A percentile compares a stretch with the other conserved stretches of the same genome.
Evolutionary conservation across 2,797 vertebrate genomes (phyloP).

Genomic region (Lepilemur ruficaudatus): DNA sequence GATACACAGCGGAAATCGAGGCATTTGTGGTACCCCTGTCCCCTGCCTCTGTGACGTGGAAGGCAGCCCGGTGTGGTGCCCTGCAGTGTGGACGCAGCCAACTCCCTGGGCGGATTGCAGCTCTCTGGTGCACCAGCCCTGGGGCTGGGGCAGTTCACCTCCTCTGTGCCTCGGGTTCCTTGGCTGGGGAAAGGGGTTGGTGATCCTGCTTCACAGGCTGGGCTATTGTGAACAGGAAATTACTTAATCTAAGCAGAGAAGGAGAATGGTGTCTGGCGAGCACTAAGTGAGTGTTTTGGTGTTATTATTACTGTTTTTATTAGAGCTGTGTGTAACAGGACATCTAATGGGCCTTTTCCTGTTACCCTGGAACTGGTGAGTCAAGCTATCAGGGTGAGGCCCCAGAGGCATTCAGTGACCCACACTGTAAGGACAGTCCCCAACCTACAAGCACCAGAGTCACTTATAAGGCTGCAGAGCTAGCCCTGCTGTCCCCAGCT

Average conservation of each 20-base stretch:
- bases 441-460: not conserved
- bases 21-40: not conserved
- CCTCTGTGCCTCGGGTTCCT: not conserved
- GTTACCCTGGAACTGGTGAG: slow-evolving; percentile 60
- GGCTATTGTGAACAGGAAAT: not conserved
- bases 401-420: not conserved
- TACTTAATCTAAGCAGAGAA: not conserved
- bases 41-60: rapidly evolving
- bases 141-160: not conserved
- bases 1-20: too few relatives aligned
- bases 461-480: not conserved
- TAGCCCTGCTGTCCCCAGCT: not conserved
- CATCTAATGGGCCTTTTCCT: slow-evolving; percentile 64
- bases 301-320: slow-evolving; percentile 39
- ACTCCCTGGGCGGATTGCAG: not conserved
- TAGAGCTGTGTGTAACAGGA: not conserved
- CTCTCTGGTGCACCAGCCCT: too few relatives aligned
- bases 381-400: slow-evolving; percentile 13
- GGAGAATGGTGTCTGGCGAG: not conserved
- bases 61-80: not conserved
- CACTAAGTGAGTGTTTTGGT: not conserved
- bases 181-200: not conserved
- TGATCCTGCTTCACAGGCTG: not conserved
- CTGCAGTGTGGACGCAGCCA: not conserved
- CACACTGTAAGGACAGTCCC: not conserved